Evolutionary conservation across 2,888 invertebrate genomes (phyloP), one percentile per base, ranked within the genome.

Genomic region (Aphrophora alni): DNA sequence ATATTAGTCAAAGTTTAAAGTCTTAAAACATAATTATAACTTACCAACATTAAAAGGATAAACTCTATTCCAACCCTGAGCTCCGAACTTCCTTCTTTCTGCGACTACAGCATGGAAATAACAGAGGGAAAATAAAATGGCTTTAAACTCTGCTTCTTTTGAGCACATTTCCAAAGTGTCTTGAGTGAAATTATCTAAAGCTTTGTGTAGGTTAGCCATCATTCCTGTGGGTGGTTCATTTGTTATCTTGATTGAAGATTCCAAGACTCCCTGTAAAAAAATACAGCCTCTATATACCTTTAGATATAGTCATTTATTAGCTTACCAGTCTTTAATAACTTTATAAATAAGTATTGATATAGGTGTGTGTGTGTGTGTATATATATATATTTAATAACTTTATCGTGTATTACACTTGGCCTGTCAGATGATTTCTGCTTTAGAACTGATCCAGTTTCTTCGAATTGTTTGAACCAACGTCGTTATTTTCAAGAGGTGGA

Each of bases 151-250:
- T 0, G 95, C 93, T 89, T 98, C 98, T 87, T 97, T 96, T 79
- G 95, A 94, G 88, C 96, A 97, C 93, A 95, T 95, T 88, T 98
- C 98, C 78, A 98, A 89, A 0, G 95, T 97, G 88, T 97, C 97
- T 89, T 98, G 98, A 86, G 90, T 95, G 89, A 98, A 98, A 89
- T 96, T 97, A 87, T 96, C 96, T 82, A 98, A 88, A 0, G 98
- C 94, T 90, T 97, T 97, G 88, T 97, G 97, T 44, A 98, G 90
- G 88, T 98, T 98, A 0, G 97, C 97, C 89, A 93, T 92, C 95
- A 98, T 97, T 38, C 98, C 98, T 10, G 95, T 96, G 0, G 98
- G 98, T 0, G 98, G 97, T 88, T 98, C 98, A 86, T 98, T 98
- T 1, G 98, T 98, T 81, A 98, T 97, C 89, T 98, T 98, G 86